Evolutionary conservation across 92 coral and sea anemone genomes (phyloP), one percentile per base, ranked within the genome.

Genomic region (Palythoa heliodiscus): DNA sequence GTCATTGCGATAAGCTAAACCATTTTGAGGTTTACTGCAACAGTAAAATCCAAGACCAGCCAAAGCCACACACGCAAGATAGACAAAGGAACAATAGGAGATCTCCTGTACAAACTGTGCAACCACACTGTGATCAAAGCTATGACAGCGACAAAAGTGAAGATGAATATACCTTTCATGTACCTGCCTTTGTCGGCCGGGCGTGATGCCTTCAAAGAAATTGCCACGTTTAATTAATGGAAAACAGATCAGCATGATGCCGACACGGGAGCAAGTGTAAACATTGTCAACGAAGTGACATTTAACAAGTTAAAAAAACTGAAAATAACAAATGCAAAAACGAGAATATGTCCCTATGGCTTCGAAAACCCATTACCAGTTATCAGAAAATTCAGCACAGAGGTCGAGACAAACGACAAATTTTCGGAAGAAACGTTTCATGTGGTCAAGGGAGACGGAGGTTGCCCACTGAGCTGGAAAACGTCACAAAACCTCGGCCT

Each of bases 401-500:
- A 76, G 60, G 84, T 86, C 16, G 84, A 86, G 68, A 63, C 54
- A 24, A 75, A 40, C 50, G 63, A 14, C 16, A 76, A 75, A 69
- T 43, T 76, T 53, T 67, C 76, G 22, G 75, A 64, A 69, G 89
- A 86, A 76, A 77, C 80, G 24, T 77, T 86, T 71, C 69, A 52
- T 66, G 71, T 86, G 39, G 89, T 86, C 53, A 48, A 64, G 63
- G 85, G 78, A n/a, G 73, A 66, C 35, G 15, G 54, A 35, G 89
- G 89, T 39, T 86, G 85, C 22, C 54, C 77, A 57, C 40, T 86
- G 37, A 86, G 85, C 58, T 86, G 89, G 85, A 70, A 47, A 57
- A 76, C 75, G 40, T 64, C 89, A 68, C 84, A 86, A 77, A 73
- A 71, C 43, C 89, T 77, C 10, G 89, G 84, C n/a, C 70, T 77